Conservation (phyloP, 2,113 vertebrate species). For the Xiphorhynchus elegans region DNA sequence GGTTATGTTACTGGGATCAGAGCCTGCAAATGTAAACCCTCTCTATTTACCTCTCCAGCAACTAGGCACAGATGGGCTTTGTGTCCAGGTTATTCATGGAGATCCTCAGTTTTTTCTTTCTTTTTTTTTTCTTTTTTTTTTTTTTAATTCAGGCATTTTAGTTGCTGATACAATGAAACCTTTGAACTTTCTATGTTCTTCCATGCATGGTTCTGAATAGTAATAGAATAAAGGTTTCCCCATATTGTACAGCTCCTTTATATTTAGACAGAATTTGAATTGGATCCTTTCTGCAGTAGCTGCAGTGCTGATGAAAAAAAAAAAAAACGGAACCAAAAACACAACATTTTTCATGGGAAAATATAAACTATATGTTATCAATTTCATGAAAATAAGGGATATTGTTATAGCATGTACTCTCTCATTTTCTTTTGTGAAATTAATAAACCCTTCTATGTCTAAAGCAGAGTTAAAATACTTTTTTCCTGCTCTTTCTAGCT, state of each 20-base stretch:
- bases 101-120: background rate
- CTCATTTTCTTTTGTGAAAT: background rate
- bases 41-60: background rate
- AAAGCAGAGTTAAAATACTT: background rate
- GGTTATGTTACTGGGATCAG: background rate
- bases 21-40: background rate
- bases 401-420: background rate
- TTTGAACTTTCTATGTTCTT: constrained; percentile 10
- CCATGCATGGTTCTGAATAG: background rate
- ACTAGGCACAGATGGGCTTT: constrained; percentile 37
- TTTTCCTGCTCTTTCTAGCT: background rate
- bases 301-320: background rate
- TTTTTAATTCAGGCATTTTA: background rate
- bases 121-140: background rate
- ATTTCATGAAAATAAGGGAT: background rate
- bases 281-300: background rate
- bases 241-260: background rate
- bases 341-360: background rate
- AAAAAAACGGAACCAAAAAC: background rate
- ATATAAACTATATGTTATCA: background rate
- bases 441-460: background rate
- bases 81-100: background rate
- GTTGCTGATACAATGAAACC: constrained; percentile 25
- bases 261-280: background rate
- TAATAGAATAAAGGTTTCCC: background rate